phyloP scores from a whole-genome alignment of 2,797 vertebrate species.

The Enteromius thamalakanensis region DNA sequence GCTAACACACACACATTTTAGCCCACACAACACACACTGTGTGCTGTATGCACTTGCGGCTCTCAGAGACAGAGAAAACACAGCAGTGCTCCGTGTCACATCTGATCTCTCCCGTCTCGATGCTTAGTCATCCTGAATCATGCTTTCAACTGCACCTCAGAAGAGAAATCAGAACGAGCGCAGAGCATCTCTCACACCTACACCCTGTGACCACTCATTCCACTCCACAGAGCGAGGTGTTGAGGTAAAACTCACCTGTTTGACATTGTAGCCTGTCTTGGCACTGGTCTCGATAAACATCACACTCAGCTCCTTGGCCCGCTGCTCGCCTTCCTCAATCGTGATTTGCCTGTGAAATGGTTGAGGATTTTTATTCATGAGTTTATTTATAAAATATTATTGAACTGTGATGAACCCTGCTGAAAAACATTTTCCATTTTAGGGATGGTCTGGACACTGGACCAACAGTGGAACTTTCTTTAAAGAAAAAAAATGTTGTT shows the following conservation, averaged over 20 bases:
- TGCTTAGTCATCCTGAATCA: slow-evolving; percentile 57
- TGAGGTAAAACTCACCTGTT: slow-evolving; percentile 81
- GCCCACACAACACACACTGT: slow-evolving; percentile 66
- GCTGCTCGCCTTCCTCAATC: slow-evolving; percentile 90
- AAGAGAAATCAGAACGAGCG: slow-evolving; percentile 26
- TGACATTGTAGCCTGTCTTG: slow-evolving; percentile 93
- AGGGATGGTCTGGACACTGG: neutral
- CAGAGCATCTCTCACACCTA: slow-evolving; percentile 32
- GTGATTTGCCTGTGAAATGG: slow-evolving; percentile 84
- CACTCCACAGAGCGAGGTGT: neutral
- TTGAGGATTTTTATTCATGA: neutral
- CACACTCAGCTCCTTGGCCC: slow-evolving; percentile 90
- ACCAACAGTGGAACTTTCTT: neutral
- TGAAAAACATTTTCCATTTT: neutral
- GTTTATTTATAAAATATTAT: neutral
- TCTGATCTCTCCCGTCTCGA: slow-evolving; percentile 36
- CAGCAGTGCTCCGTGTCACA: slow-evolving; percentile 23
- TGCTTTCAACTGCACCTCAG: slow-evolving; percentile 46
- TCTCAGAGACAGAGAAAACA: slow-evolving; percentile 27
- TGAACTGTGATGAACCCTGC: neutral
- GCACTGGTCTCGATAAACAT: slow-evolving; percentile 96
- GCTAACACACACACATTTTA: slow-evolving; percentile 78
- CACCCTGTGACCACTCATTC: neutral
- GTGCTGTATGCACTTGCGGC: slow-evolving; percentile 17
- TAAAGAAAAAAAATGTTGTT: neutral